Evolutionary conservation across 2,888 invertebrate genomes (phyloP), one percentile per base, ranked within the genome.

Genomic region (Meiosimyza decipiens): DNA sequence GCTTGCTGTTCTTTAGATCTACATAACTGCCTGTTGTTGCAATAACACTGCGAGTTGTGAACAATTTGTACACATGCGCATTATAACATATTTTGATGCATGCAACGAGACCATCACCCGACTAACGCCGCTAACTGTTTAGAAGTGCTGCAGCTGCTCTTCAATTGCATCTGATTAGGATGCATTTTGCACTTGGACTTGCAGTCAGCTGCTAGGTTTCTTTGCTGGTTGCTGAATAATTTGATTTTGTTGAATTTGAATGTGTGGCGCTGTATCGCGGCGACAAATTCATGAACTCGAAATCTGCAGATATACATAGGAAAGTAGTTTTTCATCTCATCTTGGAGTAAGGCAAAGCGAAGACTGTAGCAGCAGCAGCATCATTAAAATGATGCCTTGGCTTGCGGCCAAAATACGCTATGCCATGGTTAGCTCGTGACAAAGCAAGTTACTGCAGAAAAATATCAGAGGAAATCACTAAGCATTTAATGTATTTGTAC

Each of bases 1-100:
- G 54, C 64, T 12, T 62, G 51, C 49, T 66, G 73, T 63, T 50
- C 74, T 71, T 72, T 74, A 75, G 73, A 69, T 74, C 73, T n/a
- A n/a, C n/a, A n/a, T 69, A 73, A 50, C 72, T 76, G 64, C 64
- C 68, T 66, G 73, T 62, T 74, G 69, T 40, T 40, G 33, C n/a
- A 40, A 28, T 9, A 40, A 16, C 5, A 13, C 16, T 13, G 57
- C 59, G 51, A 72, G 72, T 54, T 63, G 63, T 68, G 55, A 63
- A 65, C 73, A 71, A 73, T 73, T 73, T 73, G 73, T 73, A 71
- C 65, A 63, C 71, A 73, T 73, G 71, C 71, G 65, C 52, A 60
- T 65, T 71, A 67, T 55, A 66, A 49, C 73, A 67, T 67, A 71
- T 71, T 71, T 71, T 71, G 69, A 71, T 71, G 65, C 73, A 73